A percentile compares a stretch with the other conserved stretches of the same genome.
These are phyloP conservation scores for Drosophila grimshawi DNA, from an alignment of 1,140 invertebrate species.

Conservation along the genomic window DNA sequence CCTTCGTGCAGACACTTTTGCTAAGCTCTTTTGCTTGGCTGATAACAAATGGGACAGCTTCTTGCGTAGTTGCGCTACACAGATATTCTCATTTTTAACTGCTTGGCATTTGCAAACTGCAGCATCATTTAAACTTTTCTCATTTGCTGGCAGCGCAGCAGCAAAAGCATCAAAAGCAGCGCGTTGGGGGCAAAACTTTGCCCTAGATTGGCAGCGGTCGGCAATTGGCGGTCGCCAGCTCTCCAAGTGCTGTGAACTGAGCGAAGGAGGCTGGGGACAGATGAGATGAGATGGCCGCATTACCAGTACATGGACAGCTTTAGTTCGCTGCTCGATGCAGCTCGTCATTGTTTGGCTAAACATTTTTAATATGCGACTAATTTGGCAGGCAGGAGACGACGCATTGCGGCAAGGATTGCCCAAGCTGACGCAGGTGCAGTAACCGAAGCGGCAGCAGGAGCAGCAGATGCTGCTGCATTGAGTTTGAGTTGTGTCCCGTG, in stretches of 20 bases:
- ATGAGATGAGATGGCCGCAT: conserved; percentile 40
- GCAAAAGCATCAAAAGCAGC: conserved; percentile 40
- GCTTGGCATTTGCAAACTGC: conserved; percentile 82
- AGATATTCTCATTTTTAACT: conserved; percentile 79
- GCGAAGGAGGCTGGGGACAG: neutral
- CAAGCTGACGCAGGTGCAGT: neutral
- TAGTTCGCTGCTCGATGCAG: conserved; percentile 28
- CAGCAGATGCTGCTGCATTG: conserved; percentile 33
- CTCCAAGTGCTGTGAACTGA: neutral
- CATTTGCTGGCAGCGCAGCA: conserved; percentile 72
- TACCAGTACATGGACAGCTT: conserved; percentile 17
- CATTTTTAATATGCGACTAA: conserved; percentile 83
- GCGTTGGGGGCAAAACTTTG: conserved; percentile 51
- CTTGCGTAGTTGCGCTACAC: conserved; percentile 17
- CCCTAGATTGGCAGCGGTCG: conserved; percentile 58
- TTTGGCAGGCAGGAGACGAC: conserved; percentile 45
- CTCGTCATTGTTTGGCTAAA: conserved; percentile 73
- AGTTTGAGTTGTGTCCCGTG: conserved; percentile 54
- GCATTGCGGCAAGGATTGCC: conserved; percentile 15
- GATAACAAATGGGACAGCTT: conserved; percentile 73
- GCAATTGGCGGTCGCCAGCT: neutral
- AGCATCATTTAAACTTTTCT: conserved; percentile 83
- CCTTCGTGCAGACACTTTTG: conserved; percentile 50
- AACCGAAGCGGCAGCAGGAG: neutral
- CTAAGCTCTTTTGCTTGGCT: conserved; percentile 16